These are phyloP conservation scores for Stictonetta naevosa DNA, from an alignment of 2,113 vertebrate species.

Conservation along the genomic window DNA sequence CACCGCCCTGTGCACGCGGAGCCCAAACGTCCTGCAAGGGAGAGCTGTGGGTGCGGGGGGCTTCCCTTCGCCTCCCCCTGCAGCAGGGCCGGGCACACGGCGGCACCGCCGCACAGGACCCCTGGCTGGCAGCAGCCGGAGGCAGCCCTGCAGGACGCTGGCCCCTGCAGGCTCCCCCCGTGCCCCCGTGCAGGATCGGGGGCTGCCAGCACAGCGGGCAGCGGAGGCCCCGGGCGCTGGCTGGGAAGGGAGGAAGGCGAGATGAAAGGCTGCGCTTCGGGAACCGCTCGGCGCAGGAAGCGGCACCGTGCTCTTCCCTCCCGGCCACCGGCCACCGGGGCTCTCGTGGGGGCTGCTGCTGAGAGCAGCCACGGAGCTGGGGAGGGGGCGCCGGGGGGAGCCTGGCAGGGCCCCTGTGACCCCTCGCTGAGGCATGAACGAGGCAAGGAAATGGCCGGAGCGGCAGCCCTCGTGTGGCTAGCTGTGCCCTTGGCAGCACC, in stretches of 20 bases:
- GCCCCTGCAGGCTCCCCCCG: accelerated
- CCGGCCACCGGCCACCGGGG: accelerated
- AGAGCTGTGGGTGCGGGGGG: neutral
- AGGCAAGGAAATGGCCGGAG: neutral
- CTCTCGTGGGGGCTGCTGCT: accelerated
- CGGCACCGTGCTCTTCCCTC: accelerated
- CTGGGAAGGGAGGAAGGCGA: neutral
- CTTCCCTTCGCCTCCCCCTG: accelerated
- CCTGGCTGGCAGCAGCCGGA: neutral
- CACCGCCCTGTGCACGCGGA: neutral
- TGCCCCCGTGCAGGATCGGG: neutral
- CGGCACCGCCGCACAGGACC: neutral
- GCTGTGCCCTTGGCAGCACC: neutral
- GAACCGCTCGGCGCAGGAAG: neutral
- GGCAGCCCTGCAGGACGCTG: neutral
- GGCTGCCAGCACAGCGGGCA: neutral
- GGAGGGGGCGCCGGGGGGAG: neutral
- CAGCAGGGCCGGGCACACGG: neutral
- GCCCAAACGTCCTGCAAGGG: accelerated
- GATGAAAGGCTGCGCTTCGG: neutral
- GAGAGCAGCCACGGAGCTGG: accelerated
- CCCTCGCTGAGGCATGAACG: neutral
- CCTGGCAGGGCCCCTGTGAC: neutral
- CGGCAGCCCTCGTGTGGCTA: accelerated
- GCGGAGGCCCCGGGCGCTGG: neutral